Evolutionary conservation across 2,113 vertebrate species (phyloP).

Genomic region (Leucosticte australis): DNA sequence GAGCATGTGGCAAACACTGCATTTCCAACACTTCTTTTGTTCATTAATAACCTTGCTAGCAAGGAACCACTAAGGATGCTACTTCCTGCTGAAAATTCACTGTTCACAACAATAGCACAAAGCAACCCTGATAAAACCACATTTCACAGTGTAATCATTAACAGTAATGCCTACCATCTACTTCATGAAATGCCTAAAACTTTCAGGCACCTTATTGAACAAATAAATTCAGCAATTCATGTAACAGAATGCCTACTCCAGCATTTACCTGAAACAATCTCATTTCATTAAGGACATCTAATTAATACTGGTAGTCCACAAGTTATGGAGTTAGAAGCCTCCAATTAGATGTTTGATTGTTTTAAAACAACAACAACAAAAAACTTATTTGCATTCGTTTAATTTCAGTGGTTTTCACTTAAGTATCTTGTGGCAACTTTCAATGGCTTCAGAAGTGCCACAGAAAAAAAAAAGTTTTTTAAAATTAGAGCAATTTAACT

Average conservation of each 20-base stretch:
- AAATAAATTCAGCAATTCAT: neutral
- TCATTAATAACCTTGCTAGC: neutral
- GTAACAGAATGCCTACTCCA: neutral
- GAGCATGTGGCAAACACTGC: neutral
- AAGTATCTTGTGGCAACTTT: neutral
- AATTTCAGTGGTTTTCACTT: neutral
- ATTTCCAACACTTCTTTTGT: slow-evolving; percentile 13
- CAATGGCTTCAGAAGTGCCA: neutral
- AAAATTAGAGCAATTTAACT: neutral
- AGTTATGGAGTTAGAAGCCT: neutral
- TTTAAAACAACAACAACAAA: neutral
- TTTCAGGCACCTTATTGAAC: neutral
- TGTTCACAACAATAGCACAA: neutral
- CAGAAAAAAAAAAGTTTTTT: neutral
- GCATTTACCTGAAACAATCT: neutral
- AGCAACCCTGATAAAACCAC: neutral
- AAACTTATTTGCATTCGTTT: neutral
- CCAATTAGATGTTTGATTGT: neutral
- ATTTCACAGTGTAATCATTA: neutral
- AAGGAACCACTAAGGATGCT: neutral
- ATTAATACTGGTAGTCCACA: neutral
- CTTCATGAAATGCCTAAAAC: neutral
- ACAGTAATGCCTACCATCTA: neutral
- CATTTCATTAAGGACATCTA: neutral
- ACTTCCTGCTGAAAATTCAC: slow-evolving; percentile 25